These are phyloP conservation scores for Eupithecia insigniata DNA, from an alignment of 2,888 invertebrate genomes.

Conservation along the genomic window DNA sequence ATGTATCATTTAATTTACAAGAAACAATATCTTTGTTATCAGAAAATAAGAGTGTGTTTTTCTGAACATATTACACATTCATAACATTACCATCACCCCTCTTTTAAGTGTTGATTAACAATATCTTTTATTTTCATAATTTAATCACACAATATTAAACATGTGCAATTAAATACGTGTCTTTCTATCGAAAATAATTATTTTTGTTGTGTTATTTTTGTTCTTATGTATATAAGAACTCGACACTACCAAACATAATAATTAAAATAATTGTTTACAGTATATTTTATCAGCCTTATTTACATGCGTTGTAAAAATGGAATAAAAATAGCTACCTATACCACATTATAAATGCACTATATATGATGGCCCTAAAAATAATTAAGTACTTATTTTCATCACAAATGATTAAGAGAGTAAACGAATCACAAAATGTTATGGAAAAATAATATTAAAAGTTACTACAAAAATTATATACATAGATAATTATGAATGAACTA, in stretches of 20 bases:
- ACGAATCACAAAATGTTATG: slow-evolving; percentile 61
- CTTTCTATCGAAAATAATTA: not conserved
- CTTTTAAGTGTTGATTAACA: not conserved
- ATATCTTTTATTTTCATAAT: not conserved
- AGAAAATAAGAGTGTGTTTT: not conserved
- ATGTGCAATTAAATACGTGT: not conserved
- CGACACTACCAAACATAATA: slow-evolving; percentile 40
- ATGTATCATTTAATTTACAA: not conserved
- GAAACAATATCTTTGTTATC: not conserved
- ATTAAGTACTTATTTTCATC: slow-evolving; percentile 71
- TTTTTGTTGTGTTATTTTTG: not conserved
- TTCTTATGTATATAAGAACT: slow-evolving; percentile 7
- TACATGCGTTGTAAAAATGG: slow-evolving; percentile 65
- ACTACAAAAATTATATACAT: not conserved
- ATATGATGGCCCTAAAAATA: slow-evolving; percentile 55
- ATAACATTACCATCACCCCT: not conserved
- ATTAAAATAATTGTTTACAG: slow-evolving; percentile 59
- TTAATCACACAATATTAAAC: not conserved
- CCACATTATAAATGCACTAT: slow-evolving; percentile 54
- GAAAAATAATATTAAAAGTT: slow-evolving; percentile 45
- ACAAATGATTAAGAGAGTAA: slow-evolving; percentile 28
- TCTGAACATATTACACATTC: not conserved
- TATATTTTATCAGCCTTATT: slow-evolving; percentile 70
- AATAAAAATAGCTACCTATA: slow-evolving; percentile 51
- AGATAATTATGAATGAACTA: slow-evolving; percentile 19